Conservation (phyloP, 2,113 vertebrate genomes). For the Podocnemis expansa region DNA sequence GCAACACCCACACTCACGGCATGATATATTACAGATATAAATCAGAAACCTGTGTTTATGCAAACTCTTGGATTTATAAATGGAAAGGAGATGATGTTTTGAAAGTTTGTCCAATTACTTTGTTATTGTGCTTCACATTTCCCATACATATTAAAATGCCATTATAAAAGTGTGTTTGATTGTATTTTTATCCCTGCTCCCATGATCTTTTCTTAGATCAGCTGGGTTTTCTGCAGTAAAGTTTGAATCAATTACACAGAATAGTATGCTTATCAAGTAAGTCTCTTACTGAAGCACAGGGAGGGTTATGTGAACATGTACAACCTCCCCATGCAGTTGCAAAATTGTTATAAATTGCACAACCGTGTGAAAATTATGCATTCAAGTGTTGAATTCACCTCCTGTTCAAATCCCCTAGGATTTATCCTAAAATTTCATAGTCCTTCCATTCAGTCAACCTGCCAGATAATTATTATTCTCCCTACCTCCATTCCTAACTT, state of each 20-base stretch:
- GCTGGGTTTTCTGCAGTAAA: neutral
- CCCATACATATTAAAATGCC: neutral
- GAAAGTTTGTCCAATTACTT: neutral
- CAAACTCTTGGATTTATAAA: neutral
- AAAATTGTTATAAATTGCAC: neutral
- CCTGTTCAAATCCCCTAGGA: neutral
- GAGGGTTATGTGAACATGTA: neutral
- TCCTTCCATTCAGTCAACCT: neutral
- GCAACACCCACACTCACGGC: neutral
- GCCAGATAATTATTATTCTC: neutral
- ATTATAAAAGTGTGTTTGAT: neutral
- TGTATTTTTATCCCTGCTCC: neutral
- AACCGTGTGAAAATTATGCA: neutral
- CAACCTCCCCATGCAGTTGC: neutral
- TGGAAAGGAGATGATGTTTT: neutral
- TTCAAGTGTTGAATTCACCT: neutral
- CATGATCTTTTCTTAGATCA: neutral
- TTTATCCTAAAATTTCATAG: neutral
- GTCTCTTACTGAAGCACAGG: neutral
- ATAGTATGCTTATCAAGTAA: neutral
- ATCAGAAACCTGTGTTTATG: neutral
- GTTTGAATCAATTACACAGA: neutral
- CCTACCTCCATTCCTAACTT: neutral
- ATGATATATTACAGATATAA: neutral
- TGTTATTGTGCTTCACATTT: neutral